These are phyloP conservation scores for Eupleurogrammus muticus DNA, from an alignment of 2,797 vertebrate species.

Conservation along the genomic window DNA sequence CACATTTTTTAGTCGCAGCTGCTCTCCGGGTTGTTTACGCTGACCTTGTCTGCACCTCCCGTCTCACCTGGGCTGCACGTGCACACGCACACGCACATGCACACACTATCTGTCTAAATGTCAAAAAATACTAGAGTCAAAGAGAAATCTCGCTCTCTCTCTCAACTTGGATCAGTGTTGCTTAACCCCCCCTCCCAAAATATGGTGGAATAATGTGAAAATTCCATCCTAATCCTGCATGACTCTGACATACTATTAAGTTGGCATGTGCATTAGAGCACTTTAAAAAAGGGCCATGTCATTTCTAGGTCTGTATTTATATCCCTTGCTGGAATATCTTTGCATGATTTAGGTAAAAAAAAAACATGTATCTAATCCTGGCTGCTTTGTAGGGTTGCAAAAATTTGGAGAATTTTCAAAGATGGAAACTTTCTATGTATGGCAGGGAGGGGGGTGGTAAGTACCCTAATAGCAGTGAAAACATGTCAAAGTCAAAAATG, in stretches of 20 bases:
- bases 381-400: too few relatives aligned
- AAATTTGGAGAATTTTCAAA: too few relatives aligned
- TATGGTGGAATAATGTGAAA: too few relatives aligned
- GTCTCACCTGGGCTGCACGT: conserved; percentile 30
- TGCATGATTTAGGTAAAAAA: not conserved
- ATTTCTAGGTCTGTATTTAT: not conserved
- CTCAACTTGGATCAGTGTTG: too few relatives aligned
- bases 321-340: not conserved
- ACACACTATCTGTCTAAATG: conserved; percentile 13
- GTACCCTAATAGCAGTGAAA: too few relatives aligned
- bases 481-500: too few relatives aligned
- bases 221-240: not conserved
- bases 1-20: conserved; percentile 50
- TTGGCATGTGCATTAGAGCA: not conserved
- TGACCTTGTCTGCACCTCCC: conserved; percentile 33
- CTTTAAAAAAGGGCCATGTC: not conserved
- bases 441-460: too few relatives aligned
- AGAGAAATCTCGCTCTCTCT: not conserved
- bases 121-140: conserved; percentile 10
- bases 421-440: too few relatives aligned
- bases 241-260: not conserved
- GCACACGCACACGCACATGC: conserved; percentile 30
- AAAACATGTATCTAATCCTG: too few relatives aligned
- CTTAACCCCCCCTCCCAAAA: too few relatives aligned
- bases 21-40: conserved; percentile 54